Base-by-base conservation (phyloP, 2,888 invertebrate genomes). In the Hirtodrosophila histrioides region DNA sequence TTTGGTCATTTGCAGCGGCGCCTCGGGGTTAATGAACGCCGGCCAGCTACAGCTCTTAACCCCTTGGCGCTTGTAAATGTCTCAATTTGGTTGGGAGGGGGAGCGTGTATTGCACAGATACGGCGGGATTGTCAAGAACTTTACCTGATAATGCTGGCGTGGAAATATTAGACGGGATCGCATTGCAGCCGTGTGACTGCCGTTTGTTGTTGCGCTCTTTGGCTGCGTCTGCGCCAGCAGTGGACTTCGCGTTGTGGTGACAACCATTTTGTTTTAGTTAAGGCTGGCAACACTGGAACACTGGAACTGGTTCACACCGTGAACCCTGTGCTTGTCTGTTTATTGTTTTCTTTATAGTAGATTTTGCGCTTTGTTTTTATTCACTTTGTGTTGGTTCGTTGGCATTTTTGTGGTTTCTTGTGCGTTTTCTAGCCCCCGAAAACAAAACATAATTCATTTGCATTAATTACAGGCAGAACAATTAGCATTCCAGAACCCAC, bases 131-230 rank as follows among this genome's bases (percentile, higher is more conserved):
- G 3, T 7, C 8, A n/a, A 12, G 7, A 9, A 31, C 31, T 66
- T 78, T 83, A 87, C 76, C 79, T 89, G 88, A 85, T 90, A 90
- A 72, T 90, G 90, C 69, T 81, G 90, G 56, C 91, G 87, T 62
- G 91, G 90, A 76, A 88, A 90, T 75, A 90, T 84, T 62, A 91
- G 67, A 60, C 91, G 89, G 48, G 91, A 91, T 62, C 91, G 86
- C 69, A 89, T 58, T 10, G 66, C 75, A 53, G 75, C 64, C 27
- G 78, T 75, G 41, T 81, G 78, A 75, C 80, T 79, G 67, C 89
- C 78, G 66, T 75, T 73, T 35, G 74, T 44, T n/a, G 89, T 37
- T 46, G 86, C 51, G 56, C 45, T 84, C 43, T 83, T 61, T 12
- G 75, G 58, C 46, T 88, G 86, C 27, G 81, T 78, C 46, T 88